A percentile compares a stretch with the other conserved stretches of the same genome.
These are phyloP conservation scores for Torymus tubicola DNA, from an alignment of 2,888 invertebrate species.

Conservation along the genomic window DNA sequence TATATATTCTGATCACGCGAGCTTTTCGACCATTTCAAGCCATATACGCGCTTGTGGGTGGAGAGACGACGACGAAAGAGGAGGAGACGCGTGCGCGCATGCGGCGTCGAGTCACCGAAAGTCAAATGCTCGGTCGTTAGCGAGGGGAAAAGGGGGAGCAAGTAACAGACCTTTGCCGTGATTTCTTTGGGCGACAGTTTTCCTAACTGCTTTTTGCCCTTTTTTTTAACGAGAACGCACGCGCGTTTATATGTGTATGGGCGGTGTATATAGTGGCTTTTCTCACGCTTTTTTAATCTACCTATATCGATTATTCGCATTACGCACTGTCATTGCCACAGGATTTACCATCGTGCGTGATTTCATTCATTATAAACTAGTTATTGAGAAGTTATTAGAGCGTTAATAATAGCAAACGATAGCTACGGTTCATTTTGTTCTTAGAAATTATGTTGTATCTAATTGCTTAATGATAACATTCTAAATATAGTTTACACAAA, in stretches of 20 bases:
- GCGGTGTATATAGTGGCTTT: neutral
- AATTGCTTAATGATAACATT: no score
- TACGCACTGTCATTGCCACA: constrained; percentile 31
- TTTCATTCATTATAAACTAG: constrained; percentile 16
- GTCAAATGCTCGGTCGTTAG: constrained; percentile 32
- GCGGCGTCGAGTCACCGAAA: constrained; percentile 10
- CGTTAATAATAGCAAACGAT: neutral
- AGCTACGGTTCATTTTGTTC: neutral
- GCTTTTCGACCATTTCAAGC: constrained; percentile 57
- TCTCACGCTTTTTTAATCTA: constrained; percentile 39
- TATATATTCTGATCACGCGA: constrained; percentile 64
- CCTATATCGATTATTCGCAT: constrained; percentile 32
- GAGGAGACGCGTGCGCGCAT: constrained; percentile 26
- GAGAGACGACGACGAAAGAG: no score
- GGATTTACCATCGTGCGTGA: neutral
- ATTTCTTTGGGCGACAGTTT: constrained; percentile 6
- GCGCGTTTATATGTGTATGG: no score
- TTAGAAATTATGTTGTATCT: no score
- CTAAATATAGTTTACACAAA: no score
- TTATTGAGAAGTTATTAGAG: neutral
- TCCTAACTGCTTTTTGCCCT: constrained; percentile 11
- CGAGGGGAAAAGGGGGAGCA: no score
- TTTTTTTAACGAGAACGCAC: no score
- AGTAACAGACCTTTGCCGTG: neutral
- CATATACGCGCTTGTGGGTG: constrained; percentile 25